Conservation (phyloP, 2,888 invertebrate species). For the Onchidella celtica region DNA sequence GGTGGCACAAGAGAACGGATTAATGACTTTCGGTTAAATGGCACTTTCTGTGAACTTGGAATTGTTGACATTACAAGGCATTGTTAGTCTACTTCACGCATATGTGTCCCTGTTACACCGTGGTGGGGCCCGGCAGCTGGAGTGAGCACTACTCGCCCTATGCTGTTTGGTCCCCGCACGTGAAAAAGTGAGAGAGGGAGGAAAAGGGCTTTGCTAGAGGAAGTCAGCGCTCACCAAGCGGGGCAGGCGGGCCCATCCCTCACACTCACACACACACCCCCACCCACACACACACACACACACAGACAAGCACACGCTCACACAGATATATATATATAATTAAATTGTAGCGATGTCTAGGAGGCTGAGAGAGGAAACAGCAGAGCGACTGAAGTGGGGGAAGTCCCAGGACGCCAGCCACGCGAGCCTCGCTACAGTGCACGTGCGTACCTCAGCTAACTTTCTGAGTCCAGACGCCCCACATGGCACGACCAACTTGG, state of each 20-base stretch:
- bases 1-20: too few relatives aligned
- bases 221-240: conserved; percentile 21
- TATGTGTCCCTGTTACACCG: neutral
- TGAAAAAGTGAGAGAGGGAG: conserved; percentile 11
- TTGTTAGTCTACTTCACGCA: neutral
- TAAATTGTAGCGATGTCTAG: conserved; percentile 42
- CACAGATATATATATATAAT: conserved; percentile 25
- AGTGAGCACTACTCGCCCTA: neutral
- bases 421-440: conserved; percentile 7
- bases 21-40: neutral
- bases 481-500: conserved; percentile 45
- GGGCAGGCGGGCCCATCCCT: conserved; percentile 7
- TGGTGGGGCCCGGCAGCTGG: neutral
- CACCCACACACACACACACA: too few relatives aligned
- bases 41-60: neutral
- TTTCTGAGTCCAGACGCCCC: neutral
- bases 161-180: neutral
- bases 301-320: too few relatives aligned
- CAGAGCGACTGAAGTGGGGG: conserved; percentile 48
- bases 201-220: neutral
- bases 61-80: neutral
- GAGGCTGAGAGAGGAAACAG: conserved; percentile 30
- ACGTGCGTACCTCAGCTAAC: conserved; percentile 16
- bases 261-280: too few relatives aligned
- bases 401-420: conserved; percentile 56